Conservation (phyloP, 2,888 invertebrate species). For the Prenolepis imparis region DNA sequence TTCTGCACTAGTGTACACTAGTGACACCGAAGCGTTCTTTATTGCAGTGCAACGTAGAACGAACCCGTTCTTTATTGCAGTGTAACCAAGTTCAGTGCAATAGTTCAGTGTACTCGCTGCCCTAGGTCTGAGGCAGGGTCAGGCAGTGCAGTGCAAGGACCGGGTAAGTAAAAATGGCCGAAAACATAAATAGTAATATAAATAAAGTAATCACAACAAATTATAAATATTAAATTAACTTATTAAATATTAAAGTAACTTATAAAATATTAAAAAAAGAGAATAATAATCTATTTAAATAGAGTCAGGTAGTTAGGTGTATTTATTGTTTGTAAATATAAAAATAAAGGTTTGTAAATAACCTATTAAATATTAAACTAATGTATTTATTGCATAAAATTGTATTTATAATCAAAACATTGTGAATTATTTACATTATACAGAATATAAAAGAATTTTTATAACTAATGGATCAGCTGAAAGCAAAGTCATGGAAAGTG, state of each 20-base stretch:
- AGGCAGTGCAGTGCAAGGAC: not conserved
- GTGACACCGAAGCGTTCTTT: no score
- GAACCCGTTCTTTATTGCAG: conserved; percentile 11
- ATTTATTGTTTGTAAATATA: no score
- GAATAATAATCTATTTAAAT: no score
- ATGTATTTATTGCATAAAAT: no score
- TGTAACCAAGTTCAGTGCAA: not conserved
- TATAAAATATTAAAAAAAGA: no score
- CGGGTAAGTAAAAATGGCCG: conserved; percentile 1
- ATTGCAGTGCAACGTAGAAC: no score
- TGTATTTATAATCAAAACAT: no score
- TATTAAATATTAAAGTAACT: not conserved
- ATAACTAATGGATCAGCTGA: not conserved
- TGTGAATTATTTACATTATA: no score
- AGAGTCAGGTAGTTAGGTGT: no score
- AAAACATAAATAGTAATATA: not conserved
- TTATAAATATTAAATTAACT: not conserved
- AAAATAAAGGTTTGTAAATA: no score
- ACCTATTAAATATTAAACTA: no score
- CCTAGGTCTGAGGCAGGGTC: not conserved
- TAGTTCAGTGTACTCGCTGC: conserved; percentile 8
- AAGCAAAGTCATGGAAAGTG: not conserved
- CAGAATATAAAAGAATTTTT: not conserved
- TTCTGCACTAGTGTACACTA: no score
- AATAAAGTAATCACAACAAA: not conserved